Evolutionary conservation across 2,888 invertebrate species (phyloP).

Genomic region (Laspeyria flexula): DNA sequence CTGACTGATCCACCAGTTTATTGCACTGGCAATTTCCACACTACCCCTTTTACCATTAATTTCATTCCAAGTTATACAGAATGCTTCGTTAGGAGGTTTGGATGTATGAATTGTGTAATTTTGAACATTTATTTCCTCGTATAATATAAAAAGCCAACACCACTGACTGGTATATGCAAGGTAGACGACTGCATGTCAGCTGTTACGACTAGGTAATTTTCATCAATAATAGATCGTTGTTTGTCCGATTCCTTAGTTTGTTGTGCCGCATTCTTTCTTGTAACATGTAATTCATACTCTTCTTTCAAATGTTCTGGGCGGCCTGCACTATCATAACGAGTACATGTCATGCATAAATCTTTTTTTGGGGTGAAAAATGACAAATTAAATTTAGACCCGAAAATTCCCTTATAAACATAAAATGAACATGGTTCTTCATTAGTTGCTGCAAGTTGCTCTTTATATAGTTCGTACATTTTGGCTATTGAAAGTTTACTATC

Average conservation of each 20-base stretch:
- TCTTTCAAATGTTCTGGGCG: constrained; percentile 4
- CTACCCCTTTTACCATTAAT: constrained; percentile 14
- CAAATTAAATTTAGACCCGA: constrained; percentile 19
- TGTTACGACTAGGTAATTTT: constrained; percentile 16
- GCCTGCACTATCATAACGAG: constrained; percentile 12
- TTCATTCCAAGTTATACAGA: constrained; percentile 8
- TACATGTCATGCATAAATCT: constrained; percentile 16
- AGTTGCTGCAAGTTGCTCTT: constrained; percentile 4
- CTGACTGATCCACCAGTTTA: constrained; percentile 5
- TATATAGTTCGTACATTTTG: constrained; percentile 24
- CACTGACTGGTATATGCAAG: constrained; percentile 21
- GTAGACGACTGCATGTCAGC: constrained; percentile 24
- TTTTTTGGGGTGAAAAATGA: constrained; percentile 21
- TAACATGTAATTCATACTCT: constrained; percentile 23
- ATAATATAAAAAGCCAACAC: background rate
- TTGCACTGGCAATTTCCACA: constrained; percentile 6
- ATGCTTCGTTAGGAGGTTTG: constrained; percentile 4
- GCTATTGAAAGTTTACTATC: constrained; percentile 13
- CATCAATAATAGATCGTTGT: constrained; percentile 18
- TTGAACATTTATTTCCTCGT: constrained; percentile 9
- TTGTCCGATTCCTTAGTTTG: constrained; percentile 16
- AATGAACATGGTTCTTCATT: constrained; percentile 4
- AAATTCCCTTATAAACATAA: constrained; percentile 19
- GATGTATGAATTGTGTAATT: constrained; percentile 11
- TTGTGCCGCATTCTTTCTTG: constrained; percentile 12